phyloP scores from a whole-genome alignment of 2,113 vertebrate species.

The Taxidea taxus region DNA sequence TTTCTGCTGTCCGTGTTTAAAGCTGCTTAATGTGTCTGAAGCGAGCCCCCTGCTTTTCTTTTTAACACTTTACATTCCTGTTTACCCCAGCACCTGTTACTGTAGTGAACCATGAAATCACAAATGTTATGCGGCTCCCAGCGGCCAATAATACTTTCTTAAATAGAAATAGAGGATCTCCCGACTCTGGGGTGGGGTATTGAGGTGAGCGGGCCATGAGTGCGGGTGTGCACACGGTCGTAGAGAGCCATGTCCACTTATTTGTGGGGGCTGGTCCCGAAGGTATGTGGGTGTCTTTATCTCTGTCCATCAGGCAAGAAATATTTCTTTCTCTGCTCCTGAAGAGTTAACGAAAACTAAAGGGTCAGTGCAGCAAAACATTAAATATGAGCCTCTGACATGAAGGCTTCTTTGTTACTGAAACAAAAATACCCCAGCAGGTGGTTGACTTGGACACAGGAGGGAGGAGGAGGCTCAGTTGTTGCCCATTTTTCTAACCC shows the following conservation, averaged over 20 bases:
- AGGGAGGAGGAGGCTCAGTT: constrained; percentile 64
- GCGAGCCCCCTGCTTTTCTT: not conserved
- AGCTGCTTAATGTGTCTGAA: constrained; percentile 73
- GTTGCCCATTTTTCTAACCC: constrained; percentile 72
- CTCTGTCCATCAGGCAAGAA: constrained; percentile 24
- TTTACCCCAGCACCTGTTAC: constrained; percentile 58
- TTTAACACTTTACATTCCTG: constrained; percentile 60
- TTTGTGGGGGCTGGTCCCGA: not conserved
- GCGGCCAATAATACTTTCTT: constrained; percentile 51
- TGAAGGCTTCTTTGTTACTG: constrained; percentile 68
- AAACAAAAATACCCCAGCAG: constrained; percentile 73
- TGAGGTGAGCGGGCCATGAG: not conserved
- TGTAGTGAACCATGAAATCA: constrained; percentile 58
- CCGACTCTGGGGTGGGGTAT: not conserved
- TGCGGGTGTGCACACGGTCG: not conserved
- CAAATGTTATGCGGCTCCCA: constrained; percentile 53
- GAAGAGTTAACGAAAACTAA: constrained; percentile 66
- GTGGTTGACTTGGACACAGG: constrained; percentile 64
- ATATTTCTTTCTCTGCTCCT: constrained; percentile 27
- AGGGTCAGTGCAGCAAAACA: constrained; percentile 49
- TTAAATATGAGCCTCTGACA: constrained; percentile 63
- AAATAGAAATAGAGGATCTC: constrained; percentile 45
- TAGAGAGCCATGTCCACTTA: not conserved
- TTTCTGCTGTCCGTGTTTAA: constrained; percentile 73
- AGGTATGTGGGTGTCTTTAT: not conserved